Conservation (phyloP, 2,888 invertebrate species). For the Cantharis rufa region DNA sequence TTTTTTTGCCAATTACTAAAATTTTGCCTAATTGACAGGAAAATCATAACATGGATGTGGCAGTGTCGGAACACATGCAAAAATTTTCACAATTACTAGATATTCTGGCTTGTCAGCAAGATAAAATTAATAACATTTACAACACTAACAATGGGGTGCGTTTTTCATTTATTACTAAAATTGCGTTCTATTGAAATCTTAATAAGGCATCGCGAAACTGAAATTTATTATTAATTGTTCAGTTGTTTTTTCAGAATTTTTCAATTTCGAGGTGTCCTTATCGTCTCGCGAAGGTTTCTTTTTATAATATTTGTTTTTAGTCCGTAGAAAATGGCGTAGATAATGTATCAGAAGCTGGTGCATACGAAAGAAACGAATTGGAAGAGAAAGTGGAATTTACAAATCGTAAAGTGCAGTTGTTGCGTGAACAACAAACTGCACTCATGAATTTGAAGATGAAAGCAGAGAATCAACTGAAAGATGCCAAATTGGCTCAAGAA, state of each 20-base stretch:
- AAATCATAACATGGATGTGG: conserved; percentile 25
- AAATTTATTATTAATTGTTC: background rate
- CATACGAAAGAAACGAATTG: conserved; percentile 40
- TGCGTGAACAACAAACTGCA: conserved; percentile 47
- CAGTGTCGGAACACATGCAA: conserved; percentile 48
- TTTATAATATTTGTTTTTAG: conserved; percentile 18
- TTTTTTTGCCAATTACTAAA: conserved; percentile 8
- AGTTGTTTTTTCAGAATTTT: background rate
- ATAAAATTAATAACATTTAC: conserved; percentile 39
- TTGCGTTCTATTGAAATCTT: background rate
- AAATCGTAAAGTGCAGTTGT: conserved; percentile 44
- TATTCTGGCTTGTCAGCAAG: conserved; percentile 41
- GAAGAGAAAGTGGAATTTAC: conserved; percentile 45
- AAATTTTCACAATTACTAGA: conserved; percentile 43
- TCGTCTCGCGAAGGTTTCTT: background rate
- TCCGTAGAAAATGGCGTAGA: conserved; percentile 41
- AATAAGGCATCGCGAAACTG: background rate
- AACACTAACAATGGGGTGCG: conserved; percentile 43
- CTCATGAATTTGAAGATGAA: conserved; percentile 49
- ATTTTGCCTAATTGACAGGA: conserved; percentile 23
- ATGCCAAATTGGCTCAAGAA: conserved; percentile 50
- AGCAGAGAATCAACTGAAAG: conserved; percentile 51
- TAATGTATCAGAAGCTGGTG: conserved; percentile 37
- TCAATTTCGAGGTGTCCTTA: conserved; percentile 27
- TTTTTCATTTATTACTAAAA: conserved; percentile 14